Evolutionary conservation across 2,113 vertebrate species (phyloP).

Genomic region (Seriola quinqueradiata): DNA sequence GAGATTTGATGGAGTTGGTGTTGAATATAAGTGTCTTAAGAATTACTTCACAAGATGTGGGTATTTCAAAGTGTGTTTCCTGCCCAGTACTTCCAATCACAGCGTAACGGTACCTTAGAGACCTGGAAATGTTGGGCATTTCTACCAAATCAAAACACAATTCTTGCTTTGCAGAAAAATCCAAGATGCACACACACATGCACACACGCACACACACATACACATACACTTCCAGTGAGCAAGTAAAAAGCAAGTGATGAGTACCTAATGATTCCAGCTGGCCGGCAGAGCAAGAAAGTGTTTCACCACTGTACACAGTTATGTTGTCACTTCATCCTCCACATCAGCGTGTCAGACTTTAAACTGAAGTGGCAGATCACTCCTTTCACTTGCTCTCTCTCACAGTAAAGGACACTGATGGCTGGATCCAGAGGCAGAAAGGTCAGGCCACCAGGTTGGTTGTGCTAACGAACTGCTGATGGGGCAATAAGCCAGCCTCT

Average conservation of each 20-base stretch:
- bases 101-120: constrained; percentile 9
- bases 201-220: constrained; percentile 1
- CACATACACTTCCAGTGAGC: constrained; percentile 11
- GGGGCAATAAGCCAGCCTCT: constrained; percentile 69
- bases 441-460: constrained; percentile 73
- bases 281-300: constrained; percentile 52
- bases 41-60: constrained; percentile 25
- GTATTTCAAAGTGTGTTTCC: constrained; percentile 10
- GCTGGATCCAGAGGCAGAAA: constrained; percentile 64
- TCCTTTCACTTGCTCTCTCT: constrained; percentile 61
- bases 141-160: constrained; percentile 41
- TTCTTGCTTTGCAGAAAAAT: constrained; percentile 37
- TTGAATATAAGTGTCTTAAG: constrained; percentile 42
- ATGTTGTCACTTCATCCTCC: constrained; percentile 69
- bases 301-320: constrained; percentile 54
- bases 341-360: constrained; percentile 70
- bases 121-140: constrained; percentile 19
- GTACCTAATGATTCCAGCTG: constrained; percentile 65
- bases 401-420: constrained; percentile 59
- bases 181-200: not conserved
- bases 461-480: constrained; percentile 78
- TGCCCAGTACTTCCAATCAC: constrained; percentile 35
- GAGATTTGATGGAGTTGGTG: constrained; percentile 19
- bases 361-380: constrained; percentile 74
- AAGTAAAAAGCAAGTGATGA: constrained; percentile 47